Evolutionary conservation across 2,797 vertebrate species (phyloP).

Genomic region (Hoplostethus mediterraneus): DNA sequence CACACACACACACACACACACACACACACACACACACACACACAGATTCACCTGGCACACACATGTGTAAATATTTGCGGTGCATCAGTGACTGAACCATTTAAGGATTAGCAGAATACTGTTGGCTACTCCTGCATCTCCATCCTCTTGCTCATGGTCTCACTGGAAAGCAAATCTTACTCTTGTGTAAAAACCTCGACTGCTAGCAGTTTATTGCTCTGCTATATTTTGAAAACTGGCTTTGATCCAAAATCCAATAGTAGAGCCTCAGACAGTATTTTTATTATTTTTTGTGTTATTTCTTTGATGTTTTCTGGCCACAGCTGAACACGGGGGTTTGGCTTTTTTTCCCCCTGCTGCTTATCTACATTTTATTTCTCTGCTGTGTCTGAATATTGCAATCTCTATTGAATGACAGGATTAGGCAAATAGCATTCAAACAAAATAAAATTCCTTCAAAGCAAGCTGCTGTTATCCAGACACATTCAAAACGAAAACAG

Average conservation of each 20-base stretch:
- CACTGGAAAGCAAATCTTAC: constrained; percentile 26
- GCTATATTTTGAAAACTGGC: constrained; percentile 24
- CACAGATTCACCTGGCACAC: not conserved
- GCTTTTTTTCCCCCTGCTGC: not conserved
- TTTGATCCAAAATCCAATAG: constrained; percentile 37
- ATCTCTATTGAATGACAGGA: not conserved
- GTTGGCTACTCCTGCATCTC: not conserved
- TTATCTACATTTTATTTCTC: not conserved
- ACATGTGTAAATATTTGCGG: constrained; percentile 29
- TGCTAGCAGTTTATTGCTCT: not conserved
- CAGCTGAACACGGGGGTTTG: constrained; percentile 5
- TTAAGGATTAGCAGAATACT: not conserved
- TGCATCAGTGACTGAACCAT: constrained; percentile 10
- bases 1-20: not conserved
- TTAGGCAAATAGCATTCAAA: not conserved
- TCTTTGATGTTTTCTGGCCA: constrained; percentile 45
- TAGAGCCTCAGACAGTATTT: constrained; percentile 23
- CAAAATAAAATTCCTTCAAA: not conserved
- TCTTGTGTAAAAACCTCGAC: constrained; percentile 6
- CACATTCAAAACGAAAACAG: not conserved
- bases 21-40: not conserved
- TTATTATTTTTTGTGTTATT: constrained; percentile 6
- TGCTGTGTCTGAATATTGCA: not conserved
- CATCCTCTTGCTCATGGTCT: constrained; percentile 14
- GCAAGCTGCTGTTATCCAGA: not conserved